phyloP scores from a whole-genome alignment of 2,888 invertebrate species.

The Chirona hameri region DNA sequence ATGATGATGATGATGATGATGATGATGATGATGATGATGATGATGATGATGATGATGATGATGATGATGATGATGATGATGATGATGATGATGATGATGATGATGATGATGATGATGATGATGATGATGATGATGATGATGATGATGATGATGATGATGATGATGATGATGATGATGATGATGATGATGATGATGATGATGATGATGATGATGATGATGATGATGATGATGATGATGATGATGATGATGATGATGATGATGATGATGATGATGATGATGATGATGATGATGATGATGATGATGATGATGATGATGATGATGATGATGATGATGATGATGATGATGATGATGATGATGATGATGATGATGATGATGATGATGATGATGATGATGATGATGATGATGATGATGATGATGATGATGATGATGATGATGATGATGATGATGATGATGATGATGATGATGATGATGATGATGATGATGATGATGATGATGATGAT shows the following conservation, averaged over 20 bases:
- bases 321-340: slow-evolving; percentile 22
- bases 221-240: slow-evolving; percentile 22
- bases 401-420: slow-evolving; percentile 22
- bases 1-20: slow-evolving; percentile 22
- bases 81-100: slow-evolving; percentile 22
- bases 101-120: slow-evolving; percentile 22
- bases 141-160: slow-evolving; percentile 22
- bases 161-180: slow-evolving; percentile 22
- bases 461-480: slow-evolving; percentile 22
- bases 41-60: slow-evolving; percentile 22
- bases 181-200: slow-evolving; percentile 22
- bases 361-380: slow-evolving; percentile 22
- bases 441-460: slow-evolving; percentile 22
- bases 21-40: slow-evolving; percentile 22
- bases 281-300: slow-evolving; percentile 22
- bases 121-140: slow-evolving; percentile 22
- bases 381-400: slow-evolving; percentile 22
- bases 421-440: slow-evolving; percentile 22
- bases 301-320: slow-evolving; percentile 22
- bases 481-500: slow-evolving; percentile 22
- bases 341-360: slow-evolving; percentile 22
- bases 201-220: slow-evolving; percentile 22
- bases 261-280: slow-evolving; percentile 22
- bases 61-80: slow-evolving; percentile 22
- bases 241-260: slow-evolving; percentile 22